Evolutionary conservation across 2,797 vertebrate species (phyloP).

Genomic region (Merluccius polli): DNA sequence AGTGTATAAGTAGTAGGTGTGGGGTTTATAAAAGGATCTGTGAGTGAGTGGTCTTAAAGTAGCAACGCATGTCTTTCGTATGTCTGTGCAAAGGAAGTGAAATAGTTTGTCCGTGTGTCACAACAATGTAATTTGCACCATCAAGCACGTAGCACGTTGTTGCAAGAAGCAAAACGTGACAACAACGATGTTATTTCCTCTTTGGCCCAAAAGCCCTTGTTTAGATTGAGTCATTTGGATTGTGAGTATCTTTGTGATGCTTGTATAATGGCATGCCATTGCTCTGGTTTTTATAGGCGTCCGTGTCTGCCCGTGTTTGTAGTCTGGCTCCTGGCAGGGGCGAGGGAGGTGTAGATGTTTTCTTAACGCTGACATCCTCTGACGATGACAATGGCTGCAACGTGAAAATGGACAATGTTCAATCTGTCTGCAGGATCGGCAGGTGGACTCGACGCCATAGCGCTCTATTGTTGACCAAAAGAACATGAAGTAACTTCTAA

Average conservation of each 20-base stretch:
- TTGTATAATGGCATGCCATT: not conserved
- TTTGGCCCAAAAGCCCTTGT: too few relatives aligned
- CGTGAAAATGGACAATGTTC: too few relatives aligned
- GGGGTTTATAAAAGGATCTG: not conserved
- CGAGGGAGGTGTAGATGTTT: too few relatives aligned
- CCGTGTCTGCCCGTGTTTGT: not conserved
- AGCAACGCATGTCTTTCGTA: not conserved
- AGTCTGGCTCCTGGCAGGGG: not conserved
- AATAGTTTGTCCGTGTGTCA: not conserved
- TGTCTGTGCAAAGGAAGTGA: not conserved
- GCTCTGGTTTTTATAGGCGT: not conserved
- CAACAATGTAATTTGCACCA: not conserved
- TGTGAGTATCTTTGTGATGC: not conserved
- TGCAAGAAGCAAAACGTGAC: not conserved
- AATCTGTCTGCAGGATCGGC: not conserved
- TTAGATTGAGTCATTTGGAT: not conserved
- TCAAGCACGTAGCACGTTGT: not conserved
- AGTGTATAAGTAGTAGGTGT: not conserved
- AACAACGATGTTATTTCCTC: too few relatives aligned
- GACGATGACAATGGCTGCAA: too few relatives aligned
- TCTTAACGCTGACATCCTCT: too few relatives aligned
- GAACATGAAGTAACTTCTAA: not conserved
- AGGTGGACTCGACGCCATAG: not conserved
- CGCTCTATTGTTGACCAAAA: not conserved
- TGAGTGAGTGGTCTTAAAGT: not conserved